These are phyloP conservation scores for Hippopotamyrus pictus DNA, from an alignment of 2,797 vertebrate genomes.

Conservation along the genomic window DNA sequence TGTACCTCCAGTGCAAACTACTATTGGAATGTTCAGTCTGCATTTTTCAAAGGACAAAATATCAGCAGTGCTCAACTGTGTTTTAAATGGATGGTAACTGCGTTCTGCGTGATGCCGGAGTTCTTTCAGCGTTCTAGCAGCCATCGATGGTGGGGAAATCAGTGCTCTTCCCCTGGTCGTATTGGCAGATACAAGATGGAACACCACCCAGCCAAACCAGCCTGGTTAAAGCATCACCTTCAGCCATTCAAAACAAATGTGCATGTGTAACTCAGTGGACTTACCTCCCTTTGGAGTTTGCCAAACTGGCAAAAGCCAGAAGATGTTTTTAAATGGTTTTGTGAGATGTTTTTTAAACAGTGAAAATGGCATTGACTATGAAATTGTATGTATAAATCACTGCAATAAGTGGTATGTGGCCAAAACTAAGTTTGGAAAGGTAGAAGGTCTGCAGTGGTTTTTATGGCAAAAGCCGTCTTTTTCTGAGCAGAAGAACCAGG, in stretches of 20 bases:
- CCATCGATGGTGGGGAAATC: not conserved
- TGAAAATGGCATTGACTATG: conserved; percentile 25
- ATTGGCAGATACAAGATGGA: not conserved
- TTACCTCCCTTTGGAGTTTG: not conserved
- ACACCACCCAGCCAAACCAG: not conserved
- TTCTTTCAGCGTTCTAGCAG: not conserved
- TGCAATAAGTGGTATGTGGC: conserved; percentile 46
- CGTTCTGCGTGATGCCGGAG: not conserved
- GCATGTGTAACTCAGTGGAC: not conserved
- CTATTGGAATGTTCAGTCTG: conserved; percentile 11
- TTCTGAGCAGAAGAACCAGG: not conserved
- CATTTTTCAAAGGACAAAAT: conserved; percentile 2
- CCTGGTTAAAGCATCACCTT: not conserved
- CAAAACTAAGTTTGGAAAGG: conserved; percentile 30
- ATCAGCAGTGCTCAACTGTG: not conserved
- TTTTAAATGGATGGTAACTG: not conserved
- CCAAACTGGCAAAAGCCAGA: not conserved
- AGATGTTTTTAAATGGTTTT: conserved; percentile 9
- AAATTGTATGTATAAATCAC: conserved; percentile 38
- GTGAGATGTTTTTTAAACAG: conserved; percentile 16
- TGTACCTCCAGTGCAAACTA: conserved; percentile 23
- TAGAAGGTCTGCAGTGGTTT: conserved; percentile 8
- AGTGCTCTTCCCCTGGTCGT: not conserved
- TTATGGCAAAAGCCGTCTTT: not conserved
- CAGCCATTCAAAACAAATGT: not conserved